Conservation (phyloP, 2,113 vertebrate genomes). For the Pollimyrus isidori region DNA sequence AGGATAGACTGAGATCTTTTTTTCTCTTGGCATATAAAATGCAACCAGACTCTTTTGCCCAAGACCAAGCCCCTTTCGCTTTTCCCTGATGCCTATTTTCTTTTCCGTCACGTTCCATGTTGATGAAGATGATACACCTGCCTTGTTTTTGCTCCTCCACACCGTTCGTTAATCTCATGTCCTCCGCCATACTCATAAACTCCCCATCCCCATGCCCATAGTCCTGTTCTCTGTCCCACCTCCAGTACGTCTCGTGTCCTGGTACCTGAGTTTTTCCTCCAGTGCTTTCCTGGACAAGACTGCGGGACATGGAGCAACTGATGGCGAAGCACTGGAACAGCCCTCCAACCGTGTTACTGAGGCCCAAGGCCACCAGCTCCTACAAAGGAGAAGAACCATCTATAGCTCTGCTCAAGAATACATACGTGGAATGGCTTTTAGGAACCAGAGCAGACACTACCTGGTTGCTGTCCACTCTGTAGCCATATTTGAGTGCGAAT, state of each 20-base stretch:
- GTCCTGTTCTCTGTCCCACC: neutral
- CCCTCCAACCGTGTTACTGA: constrained; percentile 76
- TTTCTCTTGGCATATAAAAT: neutral
- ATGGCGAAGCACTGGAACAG: constrained; percentile 85
- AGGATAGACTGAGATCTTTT: neutral
- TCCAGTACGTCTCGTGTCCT: neutral
- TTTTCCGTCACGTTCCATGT: neutral
- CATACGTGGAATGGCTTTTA: neutral
- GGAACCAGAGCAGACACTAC: constrained; percentile 43
- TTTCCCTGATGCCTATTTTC: neutral
- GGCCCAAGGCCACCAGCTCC: constrained; percentile 84
- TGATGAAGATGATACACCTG: neutral
- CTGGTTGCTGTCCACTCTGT: constrained; percentile 94
- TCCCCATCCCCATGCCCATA: neutral
- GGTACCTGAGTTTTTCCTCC: constrained; percentile 87
- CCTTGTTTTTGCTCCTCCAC: neutral
- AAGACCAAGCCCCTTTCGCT: neutral
- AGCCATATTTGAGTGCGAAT: constrained; percentile 87
- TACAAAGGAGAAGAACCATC: constrained; percentile 35
- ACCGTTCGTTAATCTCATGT: neutral
- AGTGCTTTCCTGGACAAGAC: constrained; percentile 78
- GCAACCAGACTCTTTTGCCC: neutral
- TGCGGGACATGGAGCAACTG: constrained; percentile 91
- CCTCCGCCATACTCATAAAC: neutral
- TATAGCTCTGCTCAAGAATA: neutral